Conservation (phyloP, 2,113 vertebrate genomes). For the Gymnarchus niloticus region DNA sequence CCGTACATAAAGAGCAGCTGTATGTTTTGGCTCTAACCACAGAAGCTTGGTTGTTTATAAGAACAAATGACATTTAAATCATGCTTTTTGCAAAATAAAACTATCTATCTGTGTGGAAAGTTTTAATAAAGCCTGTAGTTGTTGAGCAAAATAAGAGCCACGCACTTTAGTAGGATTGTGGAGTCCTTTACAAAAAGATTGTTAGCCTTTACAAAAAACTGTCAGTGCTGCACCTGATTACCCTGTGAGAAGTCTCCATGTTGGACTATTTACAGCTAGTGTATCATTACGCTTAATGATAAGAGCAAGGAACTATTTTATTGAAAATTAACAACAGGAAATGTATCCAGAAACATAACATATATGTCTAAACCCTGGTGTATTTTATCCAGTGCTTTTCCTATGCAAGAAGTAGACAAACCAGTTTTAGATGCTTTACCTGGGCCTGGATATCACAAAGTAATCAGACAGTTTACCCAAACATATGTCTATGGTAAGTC, state of each 20-base stretch:
- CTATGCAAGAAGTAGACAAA: neutral
- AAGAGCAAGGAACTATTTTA: neutral
- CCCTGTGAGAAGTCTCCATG: neutral
- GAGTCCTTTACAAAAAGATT: too few species aligned
- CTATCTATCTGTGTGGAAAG: neutral
- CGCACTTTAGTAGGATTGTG: neutral
- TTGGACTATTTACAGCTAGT: neutral
- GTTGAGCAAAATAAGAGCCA: neutral
- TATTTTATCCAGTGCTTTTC: too few species aligned
- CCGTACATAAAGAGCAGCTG: neutral
- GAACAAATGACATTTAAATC: slow-evolving; percentile 10
- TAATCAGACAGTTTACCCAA: neutral
- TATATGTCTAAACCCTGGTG: too few species aligned
- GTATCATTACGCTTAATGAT: too few species aligned
- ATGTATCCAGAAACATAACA: neutral
- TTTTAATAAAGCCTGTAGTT: slow-evolving; percentile 3
- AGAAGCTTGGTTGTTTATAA: slow-evolving; percentile 8
- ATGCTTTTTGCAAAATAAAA: neutral
- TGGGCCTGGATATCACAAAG: neutral
- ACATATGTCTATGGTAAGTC: neutral
- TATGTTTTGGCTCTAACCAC: neutral
- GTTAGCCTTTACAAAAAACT: neutral
- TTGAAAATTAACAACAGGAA: neutral
- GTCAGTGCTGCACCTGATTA: neutral
- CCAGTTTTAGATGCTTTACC: neutral